Base-by-base conservation (phyloP, 2,888 invertebrate species). In the Aspidapion aeneum region DNA sequence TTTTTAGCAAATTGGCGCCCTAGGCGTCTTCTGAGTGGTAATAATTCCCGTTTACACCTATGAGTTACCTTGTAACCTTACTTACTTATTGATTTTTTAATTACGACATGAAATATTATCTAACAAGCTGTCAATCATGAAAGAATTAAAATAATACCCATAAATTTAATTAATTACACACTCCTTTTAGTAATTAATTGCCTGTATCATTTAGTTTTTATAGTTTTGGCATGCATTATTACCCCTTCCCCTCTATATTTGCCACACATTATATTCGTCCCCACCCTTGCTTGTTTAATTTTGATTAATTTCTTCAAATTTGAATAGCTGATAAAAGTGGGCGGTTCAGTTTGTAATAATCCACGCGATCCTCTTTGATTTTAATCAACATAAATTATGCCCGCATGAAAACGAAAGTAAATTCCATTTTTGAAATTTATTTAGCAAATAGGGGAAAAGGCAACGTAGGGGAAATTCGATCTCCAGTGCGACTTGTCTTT, bases 31-130 rank as follows among this genome's bases (percentile, higher is more conserved):
- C 56, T 62, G 58, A 60, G 54, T 21, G 61, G 61, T 48, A 17
- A 50, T 58, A 63, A 58, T 68, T 64, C 65, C 62, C 66, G 69
- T 74, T 74, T 75, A 74, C 72, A 71, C 70, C 66, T 71, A 66
- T 66, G 67, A n/a, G 69, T 71, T 70, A 71, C 72, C 70, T 73
- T 76, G 76, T 80, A 80, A 80, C 79, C 79, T 75, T 74, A 79
- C 78, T 78, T 79, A 77, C 71, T 67, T 79, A 79, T 79, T 74
- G 79, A 79, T 79, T 79, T 77, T 76, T 75, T 67, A 63, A 66
- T 60, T 60, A 61, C 52, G 49, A 58, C 35, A 19, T 63, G 58
- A 63, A 66, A 63, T 62, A 70, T 70, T 63, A 66, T 61, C 64
- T n/a, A n/a, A n/a, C n/a, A n/a, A n/a, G n/a, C n/a, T 66, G 70